Conservation (phyloP, 2,888 invertebrate genomes). For the Aspidapion aeneum region DNA sequence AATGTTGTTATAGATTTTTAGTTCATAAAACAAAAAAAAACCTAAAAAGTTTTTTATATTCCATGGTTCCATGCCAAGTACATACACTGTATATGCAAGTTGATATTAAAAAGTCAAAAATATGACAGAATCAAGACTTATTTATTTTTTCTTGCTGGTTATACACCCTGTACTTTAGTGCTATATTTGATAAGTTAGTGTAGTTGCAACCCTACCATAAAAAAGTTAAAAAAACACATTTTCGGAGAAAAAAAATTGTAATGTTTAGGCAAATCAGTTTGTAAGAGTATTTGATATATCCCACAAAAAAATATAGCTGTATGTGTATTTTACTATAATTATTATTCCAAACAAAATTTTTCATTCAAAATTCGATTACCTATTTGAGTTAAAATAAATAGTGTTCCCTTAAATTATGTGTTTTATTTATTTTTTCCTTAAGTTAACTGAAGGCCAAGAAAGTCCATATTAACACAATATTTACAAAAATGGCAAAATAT, state of each 20-base stretch:
- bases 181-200: not conserved
- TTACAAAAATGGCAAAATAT: too few relatives aligned
- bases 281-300: not conserved
- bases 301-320: not conserved
- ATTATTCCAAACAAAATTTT: too few relatives aligned
- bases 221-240: not conserved
- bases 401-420: slow-evolving; percentile 47
- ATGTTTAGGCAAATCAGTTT: not conserved
- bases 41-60: too few relatives aligned
- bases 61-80: too few relatives aligned
- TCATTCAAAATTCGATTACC: slow-evolving; percentile 42
- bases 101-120: too few relatives aligned
- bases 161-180: not conserved
- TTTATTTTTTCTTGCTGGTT: too few relatives aligned
- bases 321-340: not conserved
- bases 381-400: slow-evolving; percentile 49
- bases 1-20: too few relatives aligned
- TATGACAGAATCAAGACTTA: too few relatives aligned
- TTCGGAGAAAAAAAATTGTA: not conserved
- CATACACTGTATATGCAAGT: too few relatives aligned
- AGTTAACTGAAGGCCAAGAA: too few relatives aligned
- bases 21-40: too few relatives aligned
- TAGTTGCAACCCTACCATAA: not conserved
- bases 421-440: slow-evolving; percentile 11
- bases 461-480: too few relatives aligned